Base-by-base conservation (phyloP, 2,113 vertebrate genomes). In the Sitta europaea region DNA sequence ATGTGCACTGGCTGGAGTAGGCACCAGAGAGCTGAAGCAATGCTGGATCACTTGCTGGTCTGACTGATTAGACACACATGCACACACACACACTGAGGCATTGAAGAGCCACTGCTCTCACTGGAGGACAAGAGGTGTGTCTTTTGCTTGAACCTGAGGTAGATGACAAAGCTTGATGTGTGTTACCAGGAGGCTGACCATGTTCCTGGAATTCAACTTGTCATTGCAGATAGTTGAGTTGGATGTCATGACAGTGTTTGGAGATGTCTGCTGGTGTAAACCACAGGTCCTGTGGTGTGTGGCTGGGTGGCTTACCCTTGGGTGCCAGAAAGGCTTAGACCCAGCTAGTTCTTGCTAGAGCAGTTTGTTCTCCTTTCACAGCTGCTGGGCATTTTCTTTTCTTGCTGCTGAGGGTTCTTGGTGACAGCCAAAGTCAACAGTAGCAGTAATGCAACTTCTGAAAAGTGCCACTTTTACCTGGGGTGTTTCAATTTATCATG, bases 91-190 rank as follows among this genome's bases (percentile, higher is more conserved):
- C 20, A 16, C 2, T 0, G 4, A 27, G 40, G 42, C 17, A 11
- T 31, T 29, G 54, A 65, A 23, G 54, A 74, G 57, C 55, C 31
- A 6, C 7, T 43, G 58, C 55, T 70, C 21, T 87, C 25, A 4
- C 22, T 50, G n/a, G 7, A 77, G 65, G n/a, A 50, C 29, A 45
- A 15, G 68, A 55, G 15, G 29, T 58, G n/a, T 3, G 5, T n/a
- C n/a, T n/a, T n/a, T n/a, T n/a, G 38, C 8, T 1, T 2, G 28
- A 48, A 31, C 20, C 33, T 6, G 6, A 29, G 22, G 24, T 3
- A 40, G 45, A 20, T 55, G 62, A 70, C 50, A 82, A 47, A 67
- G 27, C 28, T 33, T 51, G 53, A 35, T 6, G 33, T 25, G 51
- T 72, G 28, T 59, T 76, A 38, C 4, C 42, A 29, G 20, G 29